Base-by-base conservation (phyloP, 2,888 invertebrate species). In the Oligia fasciuncula region DNA sequence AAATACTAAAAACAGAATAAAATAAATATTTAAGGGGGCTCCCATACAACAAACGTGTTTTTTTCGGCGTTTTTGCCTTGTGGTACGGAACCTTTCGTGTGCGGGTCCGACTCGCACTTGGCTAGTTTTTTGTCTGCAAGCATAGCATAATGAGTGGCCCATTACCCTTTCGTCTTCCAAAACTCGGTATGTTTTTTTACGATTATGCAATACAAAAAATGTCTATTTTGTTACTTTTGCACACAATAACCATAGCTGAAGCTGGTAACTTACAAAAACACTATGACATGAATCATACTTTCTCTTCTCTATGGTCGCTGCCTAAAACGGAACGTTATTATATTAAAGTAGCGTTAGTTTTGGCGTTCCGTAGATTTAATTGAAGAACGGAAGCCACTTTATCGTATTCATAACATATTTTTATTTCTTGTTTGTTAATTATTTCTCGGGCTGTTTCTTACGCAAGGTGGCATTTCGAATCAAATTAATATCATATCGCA, bases 301-400 rank as follows among this genome's bases (percentile, higher is more conserved):
- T 84, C 84, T 68, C 81, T 84, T 81, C 17, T 76, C 70, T 62
- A 76, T 60, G 54, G 35, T 71, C 23, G 49, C 23, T 73, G 29
- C 62, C 65, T 77, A 80, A 85, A 86, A 85, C 43, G 76, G 35
- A 76, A 66, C 71, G 65, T 54, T 51, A 73, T 66, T 60, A n/a
- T 60, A 65, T 83, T 73, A 46, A 60, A n/a, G 66, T 70, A 66
- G 49, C 83, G 76, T n/a, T 70, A 17, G 43, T 60, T 72, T 79
- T 62, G 23, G 74, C 8, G 75, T 73, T 75, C 54, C 65, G 68
- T 69, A 13, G 4, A 19, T 77, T 66, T 49, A 11, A 46, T 69
- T 65, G 4, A 23, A 40, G 57, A 81, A 51, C 54, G 54, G 69
- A 62, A 43, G 51, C n/a, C 1, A 1, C 13, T 29, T 29, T 29